These are phyloP conservation scores for Mystacornis crossleyi DNA, from an alignment of 2,113 vertebrate species.

Conservation along the genomic window DNA sequence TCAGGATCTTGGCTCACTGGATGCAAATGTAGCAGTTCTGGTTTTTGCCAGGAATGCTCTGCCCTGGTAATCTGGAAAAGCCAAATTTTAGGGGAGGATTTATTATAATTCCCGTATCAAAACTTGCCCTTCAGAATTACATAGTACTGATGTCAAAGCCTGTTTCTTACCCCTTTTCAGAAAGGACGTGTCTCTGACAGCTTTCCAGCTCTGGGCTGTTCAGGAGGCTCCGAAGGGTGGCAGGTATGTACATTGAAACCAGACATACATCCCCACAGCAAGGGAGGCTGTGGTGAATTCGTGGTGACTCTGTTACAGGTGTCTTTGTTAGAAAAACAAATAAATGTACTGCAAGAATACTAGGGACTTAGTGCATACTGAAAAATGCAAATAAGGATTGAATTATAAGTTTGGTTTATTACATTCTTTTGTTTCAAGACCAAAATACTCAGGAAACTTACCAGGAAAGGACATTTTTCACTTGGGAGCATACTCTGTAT, in stretches of 20 bases:
- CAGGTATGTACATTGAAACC: neutral
- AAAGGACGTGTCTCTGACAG: neutral
- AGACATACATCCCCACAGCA: neutral
- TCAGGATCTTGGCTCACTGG: neutral
- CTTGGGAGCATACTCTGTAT: accelerated
- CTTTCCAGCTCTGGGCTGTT: neutral
- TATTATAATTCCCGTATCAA: neutral
- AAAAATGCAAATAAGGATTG: neutral
- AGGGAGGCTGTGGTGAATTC: accelerated
- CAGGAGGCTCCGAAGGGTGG: neutral
- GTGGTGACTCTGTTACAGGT: neutral
- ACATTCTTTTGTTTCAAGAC: neutral
- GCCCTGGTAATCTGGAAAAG: neutral
- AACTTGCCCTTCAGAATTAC: neutral
- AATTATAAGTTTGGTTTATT: neutral
- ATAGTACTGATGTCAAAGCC: neutral
- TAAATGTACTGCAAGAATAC: neutral
- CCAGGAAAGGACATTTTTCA: neutral
- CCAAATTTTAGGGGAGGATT: neutral
- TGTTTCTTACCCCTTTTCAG: neutral
- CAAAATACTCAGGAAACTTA: neutral
- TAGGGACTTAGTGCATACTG: neutral
- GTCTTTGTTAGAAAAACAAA: neutral
- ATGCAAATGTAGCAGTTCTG: neutral
- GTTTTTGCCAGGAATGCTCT: neutral